Evolutionary conservation across 2,888 invertebrate genomes (phyloP).

Genomic region (Zele albiditarsus): DNA sequence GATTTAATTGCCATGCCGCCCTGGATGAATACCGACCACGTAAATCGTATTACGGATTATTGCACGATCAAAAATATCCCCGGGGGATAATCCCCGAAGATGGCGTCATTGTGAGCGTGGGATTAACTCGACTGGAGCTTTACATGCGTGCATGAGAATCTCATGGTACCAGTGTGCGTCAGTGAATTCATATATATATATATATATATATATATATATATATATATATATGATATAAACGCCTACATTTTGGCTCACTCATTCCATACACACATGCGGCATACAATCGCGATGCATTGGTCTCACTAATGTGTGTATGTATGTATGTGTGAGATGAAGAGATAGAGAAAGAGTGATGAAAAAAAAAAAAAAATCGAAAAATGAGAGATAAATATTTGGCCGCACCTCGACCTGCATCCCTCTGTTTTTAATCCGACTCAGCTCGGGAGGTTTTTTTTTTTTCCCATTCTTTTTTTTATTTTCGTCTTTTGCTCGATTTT

Average conservation of each 20-base stretch:
- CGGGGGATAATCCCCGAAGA: slow-evolving; percentile 69
- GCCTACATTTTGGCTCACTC: slow-evolving; percentile 18
- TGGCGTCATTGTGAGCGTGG: slow-evolving; percentile 64
- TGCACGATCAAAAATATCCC: slow-evolving; percentile 72
- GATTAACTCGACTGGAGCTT: slow-evolving; percentile 58
- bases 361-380: background rate
- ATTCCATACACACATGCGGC: background rate
- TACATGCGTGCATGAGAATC: slow-evolving; percentile 40
- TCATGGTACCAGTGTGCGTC: slow-evolving; percentile 33
- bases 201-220: background rate
- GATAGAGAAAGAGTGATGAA: slow-evolving; percentile 24
- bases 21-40: slow-evolving; percentile 57
- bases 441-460: slow-evolving; percentile 9
- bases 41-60: slow-evolving; percentile 73
- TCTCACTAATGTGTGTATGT: background rate
- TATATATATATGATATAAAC: slow-evolving; percentile 15
- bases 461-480: background rate
- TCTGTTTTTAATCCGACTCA: slow-evolving; percentile 28
- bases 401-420: slow-evolving; percentile 37
- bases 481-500: background rate
- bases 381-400: slow-evolving; percentile 34
- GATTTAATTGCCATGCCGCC: slow-evolving; percentile 41
- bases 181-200: slow-evolving; percentile 19
- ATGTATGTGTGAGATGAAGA: slow-evolving; percentile 20
- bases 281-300: slow-evolving; percentile 30